A percentile compares a stretch with the other conserved stretches of the same genome.
phyloP scores from a whole-genome alignment of 2,797 vertebrate genomes.

The Dallia pectoralis region DNA sequence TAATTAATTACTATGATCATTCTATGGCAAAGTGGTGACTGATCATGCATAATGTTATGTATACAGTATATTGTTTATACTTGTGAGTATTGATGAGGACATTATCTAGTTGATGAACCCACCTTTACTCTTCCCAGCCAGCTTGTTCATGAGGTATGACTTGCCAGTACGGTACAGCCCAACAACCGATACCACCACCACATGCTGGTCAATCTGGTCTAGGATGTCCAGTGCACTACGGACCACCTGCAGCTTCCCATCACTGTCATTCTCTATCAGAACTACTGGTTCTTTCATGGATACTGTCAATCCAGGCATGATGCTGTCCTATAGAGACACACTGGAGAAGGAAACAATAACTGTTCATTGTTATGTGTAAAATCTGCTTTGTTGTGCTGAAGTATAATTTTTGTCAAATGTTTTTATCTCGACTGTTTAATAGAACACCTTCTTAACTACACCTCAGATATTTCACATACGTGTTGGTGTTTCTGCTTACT shows the following conservation, averaged over 20 bases:
- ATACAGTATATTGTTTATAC: background rate
- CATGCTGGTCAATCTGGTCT: constrained; percentile 20
- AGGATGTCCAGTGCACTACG: constrained; percentile 16
- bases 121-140: constrained; percentile 55
- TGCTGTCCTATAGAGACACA: background rate
- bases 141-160: constrained; percentile 67
- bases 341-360: background rate
- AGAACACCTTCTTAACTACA: too few relatives aligned
- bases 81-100: background rate
- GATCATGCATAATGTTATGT: background rate
- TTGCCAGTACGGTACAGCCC: constrained; percentile 61
- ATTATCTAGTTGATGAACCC: constrained; percentile 9
- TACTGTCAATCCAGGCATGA: background rate
- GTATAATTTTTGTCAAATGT: too few relatives aligned
- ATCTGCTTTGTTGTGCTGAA: too few relatives aligned
- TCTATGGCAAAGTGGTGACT: too few relatives aligned
- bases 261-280: constrained; percentile 50
- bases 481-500: too few relatives aligned
- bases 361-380: too few relatives aligned
- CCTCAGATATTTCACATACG: too few relatives aligned
- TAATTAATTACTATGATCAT: too few relatives aligned
- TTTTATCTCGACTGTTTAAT: too few relatives aligned
- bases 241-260: constrained; percentile 14
- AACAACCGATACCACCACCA: constrained; percentile 33
- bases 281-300: constrained; percentile 46